Conservation (phyloP, 2,113 vertebrate species). For the Actinemys pallida region DNA sequence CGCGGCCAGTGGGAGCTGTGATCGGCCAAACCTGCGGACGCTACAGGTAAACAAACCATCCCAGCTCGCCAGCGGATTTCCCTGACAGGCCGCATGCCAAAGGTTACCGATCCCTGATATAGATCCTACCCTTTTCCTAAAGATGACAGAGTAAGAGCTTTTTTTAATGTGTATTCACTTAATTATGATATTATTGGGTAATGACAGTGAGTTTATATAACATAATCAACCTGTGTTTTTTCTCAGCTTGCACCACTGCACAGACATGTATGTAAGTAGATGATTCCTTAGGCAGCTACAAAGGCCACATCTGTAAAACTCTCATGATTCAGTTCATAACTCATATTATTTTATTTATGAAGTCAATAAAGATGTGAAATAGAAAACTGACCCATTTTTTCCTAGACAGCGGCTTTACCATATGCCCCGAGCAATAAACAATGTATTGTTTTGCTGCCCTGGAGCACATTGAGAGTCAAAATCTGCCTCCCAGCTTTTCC, state of each 20-base stretch:
- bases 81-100: no score
- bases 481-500: background rate
- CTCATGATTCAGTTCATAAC: background rate
- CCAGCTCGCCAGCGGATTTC: no score
- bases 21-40: no score
- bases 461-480: background rate
- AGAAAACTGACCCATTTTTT: background rate
- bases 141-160: background rate
- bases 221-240: background rate
- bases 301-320: background rate
- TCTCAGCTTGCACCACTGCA: fast-evolving
- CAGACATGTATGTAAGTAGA: background rate
- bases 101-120: no score
- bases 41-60: no score
- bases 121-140: background rate
- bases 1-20: no score
- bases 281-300: background rate
- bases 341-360: background rate
- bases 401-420: background rate
- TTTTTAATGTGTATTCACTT: background rate
- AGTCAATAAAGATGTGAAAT: slow-evolving; percentile 28
- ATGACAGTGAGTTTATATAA: background rate
- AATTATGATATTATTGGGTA: background rate
- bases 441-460: background rate
- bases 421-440: background rate